Base-by-base conservation (phyloP, 2,888 invertebrate species). In the Thymelicus sylvestris region DNA sequence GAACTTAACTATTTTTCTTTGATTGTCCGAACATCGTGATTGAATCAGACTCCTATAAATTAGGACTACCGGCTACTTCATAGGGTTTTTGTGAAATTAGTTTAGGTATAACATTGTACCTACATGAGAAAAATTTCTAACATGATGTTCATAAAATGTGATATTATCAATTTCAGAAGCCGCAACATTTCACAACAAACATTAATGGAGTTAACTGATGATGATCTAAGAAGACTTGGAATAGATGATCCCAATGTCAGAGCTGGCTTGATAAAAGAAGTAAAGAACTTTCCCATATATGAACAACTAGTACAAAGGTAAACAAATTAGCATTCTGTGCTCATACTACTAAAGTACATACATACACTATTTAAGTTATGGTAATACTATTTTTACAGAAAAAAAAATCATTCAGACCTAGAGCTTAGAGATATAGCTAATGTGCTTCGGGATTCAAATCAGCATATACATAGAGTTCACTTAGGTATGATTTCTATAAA, bases 181-280 rank as follows among this genome's bases (percentile, higher is more conserved):
- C 63, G 69, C 44, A 69, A 69, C n/a, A 69, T 69, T 64, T 59
- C 64, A 10, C 92, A 93, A 77, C 85, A 84, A 67, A 91, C 91
- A 52, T 79, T 94, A 60, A 80, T 88, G 69, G 91, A 92, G 80
- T 78, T 94, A 71, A 83, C 86, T 50, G 89, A 93, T 70, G 92
- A 91, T 79, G 94, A 94, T 79, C 82, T 94, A 31, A 76, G 82
- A 8, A 89, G 86, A 75, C 79, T 94, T 67, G 94, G 93, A 69
- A 83, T 94, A 52, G 88, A 90, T 75, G 86, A 92, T 78, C 75
- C 79, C 60, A 75, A 81, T 57, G 81, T 92, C 48, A 85, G 94
- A 79, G 77, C 76, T 24, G 87, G 87, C 76, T 81, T 94, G 50
- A 77, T 92, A 13, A 79, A 85, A 72, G 88, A 86, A 86, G 88